A percentile compares a stretch with the other conserved stretches of the same genome.
Evolutionary conservation across 2,797 vertebrate genomes (phyloP).

Genomic region (Neoniphon sammara): DNA sequence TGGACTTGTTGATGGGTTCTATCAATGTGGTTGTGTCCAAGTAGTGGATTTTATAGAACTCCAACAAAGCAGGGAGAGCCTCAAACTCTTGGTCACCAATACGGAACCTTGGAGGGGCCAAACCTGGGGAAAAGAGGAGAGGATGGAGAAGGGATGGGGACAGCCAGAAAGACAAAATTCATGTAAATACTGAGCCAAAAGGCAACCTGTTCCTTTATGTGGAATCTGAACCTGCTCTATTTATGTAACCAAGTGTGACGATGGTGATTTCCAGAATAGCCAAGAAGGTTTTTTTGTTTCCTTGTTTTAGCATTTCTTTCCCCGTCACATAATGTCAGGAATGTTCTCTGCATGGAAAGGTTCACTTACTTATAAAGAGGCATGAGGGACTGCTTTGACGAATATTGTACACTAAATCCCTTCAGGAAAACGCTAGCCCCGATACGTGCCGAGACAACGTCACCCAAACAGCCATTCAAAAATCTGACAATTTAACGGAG

Average conservation of each 20-base stretch:
- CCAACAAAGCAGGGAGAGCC: conserved; percentile 93
- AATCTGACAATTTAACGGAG: background rate
- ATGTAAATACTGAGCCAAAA: background rate
- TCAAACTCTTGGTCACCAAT: conserved; percentile 99
- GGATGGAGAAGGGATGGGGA: background rate
- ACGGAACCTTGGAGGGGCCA: conserved; percentile 89
- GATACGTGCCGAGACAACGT: background rate
- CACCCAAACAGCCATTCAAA: conserved; percentile 11
- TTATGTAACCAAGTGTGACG: conserved; percentile 1
- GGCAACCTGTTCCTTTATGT: background rate
- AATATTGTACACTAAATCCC: background rate
- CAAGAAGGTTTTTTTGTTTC: conserved; percentile 35
- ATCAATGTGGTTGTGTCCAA: conserved; percentile 99
- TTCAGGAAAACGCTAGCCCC: background rate
- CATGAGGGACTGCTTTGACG: conserved; percentile 24
- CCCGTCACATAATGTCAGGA: background rate
- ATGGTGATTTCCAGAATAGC: conserved; percentile 57
- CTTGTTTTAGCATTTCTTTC: conserved; percentile 36
- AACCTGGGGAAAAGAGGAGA: conserved; percentile 76
- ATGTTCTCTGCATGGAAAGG: background rate
- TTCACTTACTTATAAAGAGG: background rate
- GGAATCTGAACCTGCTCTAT: conserved; percentile 23
- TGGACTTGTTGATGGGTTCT: conserved; percentile 94
- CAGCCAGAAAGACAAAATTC: background rate
- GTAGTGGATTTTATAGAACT: conserved; percentile 99